These are phyloP conservation scores for Anguilla pacifica DNA, from an alignment of 2,797 vertebrate genomes.

Conservation along the genomic window DNA sequence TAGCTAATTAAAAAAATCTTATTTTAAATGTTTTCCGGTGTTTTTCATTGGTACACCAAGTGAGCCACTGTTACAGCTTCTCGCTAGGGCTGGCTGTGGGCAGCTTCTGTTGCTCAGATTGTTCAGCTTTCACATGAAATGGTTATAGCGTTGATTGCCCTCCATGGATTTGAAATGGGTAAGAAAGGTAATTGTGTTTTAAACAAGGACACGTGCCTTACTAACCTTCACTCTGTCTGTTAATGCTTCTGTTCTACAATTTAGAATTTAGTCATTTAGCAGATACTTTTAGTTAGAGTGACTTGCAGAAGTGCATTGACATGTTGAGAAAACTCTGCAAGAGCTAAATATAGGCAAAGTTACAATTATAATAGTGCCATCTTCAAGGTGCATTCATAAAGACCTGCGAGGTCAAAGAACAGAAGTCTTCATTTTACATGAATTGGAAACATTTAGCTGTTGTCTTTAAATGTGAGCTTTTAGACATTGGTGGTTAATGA, in stretches of 20 bases:
- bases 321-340: too few species aligned
- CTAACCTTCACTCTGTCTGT: not conserved
- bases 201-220: not conserved
- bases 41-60: not conserved
- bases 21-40: not conserved
- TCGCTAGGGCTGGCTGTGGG: not conserved
- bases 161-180: not conserved
- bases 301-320: too few species aligned
- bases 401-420: too few species aligned
- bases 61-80: not conserved
- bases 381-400: too few species aligned
- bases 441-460: too few species aligned
- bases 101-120: not conserved
- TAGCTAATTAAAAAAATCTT: not conserved
- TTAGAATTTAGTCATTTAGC: too few species aligned
- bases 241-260: not conserved
- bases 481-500: too few species aligned
- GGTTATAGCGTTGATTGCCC: not conserved
- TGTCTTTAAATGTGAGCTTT: too few species aligned
- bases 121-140: not conserved
- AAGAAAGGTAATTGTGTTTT: not conserved
- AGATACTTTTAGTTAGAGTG: too few species aligned
- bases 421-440: too few species aligned
- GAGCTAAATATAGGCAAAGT: too few species aligned
- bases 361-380: too few species aligned